These are phyloP conservation scores for Patella ulyssiponensis DNA, from an alignment of 2,888 invertebrate species.

Conservation along the genomic window DNA sequence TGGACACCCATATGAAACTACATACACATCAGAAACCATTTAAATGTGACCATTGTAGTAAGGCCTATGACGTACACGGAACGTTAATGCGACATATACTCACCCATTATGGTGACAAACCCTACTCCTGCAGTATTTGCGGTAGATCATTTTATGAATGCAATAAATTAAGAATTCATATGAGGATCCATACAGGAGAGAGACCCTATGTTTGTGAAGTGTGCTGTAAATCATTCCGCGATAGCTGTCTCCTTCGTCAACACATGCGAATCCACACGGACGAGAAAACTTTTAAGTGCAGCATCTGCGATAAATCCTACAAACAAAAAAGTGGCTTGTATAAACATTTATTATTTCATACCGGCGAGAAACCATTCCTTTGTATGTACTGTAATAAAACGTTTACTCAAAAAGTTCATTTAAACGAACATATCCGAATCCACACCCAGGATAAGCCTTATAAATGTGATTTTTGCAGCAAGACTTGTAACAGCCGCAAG, in stretches of 20 bases:
- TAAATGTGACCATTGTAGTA: background rate
- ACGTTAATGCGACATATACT: background rate
- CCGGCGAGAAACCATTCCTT: conserved; percentile 9
- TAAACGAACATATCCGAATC: too few relatives aligned
- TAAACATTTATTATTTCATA: background rate
- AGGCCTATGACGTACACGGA: background rate
- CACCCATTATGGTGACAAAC: background rate
- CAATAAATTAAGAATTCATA: background rate
- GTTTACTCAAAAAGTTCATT: too few relatives aligned
- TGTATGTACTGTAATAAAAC: background rate
- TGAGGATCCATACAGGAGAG: conserved; percentile 3
- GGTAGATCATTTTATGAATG: background rate
- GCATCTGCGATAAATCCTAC: conserved; percentile 9
- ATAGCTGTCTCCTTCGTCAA: background rate
- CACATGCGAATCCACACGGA: conserved; percentile 13
- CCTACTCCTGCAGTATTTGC: background rate
- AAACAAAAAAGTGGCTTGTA: background rate
- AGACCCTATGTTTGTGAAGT: background rate
- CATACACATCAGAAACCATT: conserved; percentile 1
- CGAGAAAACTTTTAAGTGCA: conserved; percentile 7
- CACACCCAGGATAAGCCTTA: too few relatives aligned
- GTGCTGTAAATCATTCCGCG: background rate
- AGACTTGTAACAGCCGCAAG: too few relatives aligned
- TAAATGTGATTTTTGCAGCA: too few relatives aligned
- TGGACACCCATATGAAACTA: background rate